Conservation (phyloP, 2,113 vertebrate genomes). For the Garra rufa region DNA sequence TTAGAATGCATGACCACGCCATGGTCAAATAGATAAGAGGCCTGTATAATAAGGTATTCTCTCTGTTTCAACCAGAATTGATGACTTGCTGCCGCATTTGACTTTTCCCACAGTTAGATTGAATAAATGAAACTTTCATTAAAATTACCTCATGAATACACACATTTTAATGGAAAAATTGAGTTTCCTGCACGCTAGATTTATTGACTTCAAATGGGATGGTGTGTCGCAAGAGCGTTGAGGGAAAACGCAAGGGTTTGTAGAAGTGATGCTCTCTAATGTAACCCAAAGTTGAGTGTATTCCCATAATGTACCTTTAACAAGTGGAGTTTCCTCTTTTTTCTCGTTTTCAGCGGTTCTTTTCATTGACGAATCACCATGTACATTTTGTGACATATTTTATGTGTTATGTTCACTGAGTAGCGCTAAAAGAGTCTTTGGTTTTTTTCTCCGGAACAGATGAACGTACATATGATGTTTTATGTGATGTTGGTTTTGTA, state of each 20-base stretch:
- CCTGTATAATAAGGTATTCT: neutral
- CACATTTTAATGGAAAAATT: neutral
- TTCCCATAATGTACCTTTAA: neutral
- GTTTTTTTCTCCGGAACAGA: too few species aligned
- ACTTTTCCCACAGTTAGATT: neutral
- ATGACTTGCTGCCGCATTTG: neutral
- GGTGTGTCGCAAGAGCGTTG: neutral
- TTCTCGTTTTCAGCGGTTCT: neutral
- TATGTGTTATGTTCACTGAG: too few species aligned
- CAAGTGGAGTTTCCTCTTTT: neutral
- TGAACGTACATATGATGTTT: too few species aligned
- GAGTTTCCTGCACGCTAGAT: too few species aligned
- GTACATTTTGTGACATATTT: too few species aligned
- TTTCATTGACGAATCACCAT: too few species aligned
- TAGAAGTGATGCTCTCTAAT: neutral
- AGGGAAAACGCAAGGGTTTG: neutral
- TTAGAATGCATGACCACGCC: neutral
- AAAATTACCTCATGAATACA: neutral
- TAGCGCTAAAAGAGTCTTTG: too few species aligned
- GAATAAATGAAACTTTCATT: neutral
- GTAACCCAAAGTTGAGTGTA: neutral
- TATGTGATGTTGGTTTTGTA: too few species aligned
- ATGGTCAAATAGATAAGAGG: neutral
- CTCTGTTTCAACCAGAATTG: neutral
- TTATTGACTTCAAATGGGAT: neutral